Conservation (phyloP, 2,113 vertebrate genomes). For the Sclerurus mexicanus region DNA sequence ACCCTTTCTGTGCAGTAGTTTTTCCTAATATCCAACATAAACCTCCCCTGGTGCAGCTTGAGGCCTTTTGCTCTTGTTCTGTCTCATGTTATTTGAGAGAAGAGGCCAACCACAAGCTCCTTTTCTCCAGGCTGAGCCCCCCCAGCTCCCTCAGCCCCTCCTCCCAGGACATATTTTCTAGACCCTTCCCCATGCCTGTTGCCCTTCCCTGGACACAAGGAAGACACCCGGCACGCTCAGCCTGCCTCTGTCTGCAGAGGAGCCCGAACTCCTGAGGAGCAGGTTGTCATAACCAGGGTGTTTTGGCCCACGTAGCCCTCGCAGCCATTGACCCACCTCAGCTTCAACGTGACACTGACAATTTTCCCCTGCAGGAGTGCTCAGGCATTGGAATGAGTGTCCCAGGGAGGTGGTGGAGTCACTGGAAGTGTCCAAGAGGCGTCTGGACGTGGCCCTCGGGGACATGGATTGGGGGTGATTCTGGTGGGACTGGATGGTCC, state of each 20-base stretch:
- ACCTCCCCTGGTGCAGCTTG: neutral
- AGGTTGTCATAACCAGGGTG: too few relatives aligned
- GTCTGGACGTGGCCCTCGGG: neutral
- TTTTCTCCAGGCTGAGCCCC: neutral
- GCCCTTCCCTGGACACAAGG: too few relatives aligned
- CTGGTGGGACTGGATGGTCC: neutral
- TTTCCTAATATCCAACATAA: neutral
- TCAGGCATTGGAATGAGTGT: accelerated
- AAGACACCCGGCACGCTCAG: accelerated
- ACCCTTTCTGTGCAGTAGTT: neutral
- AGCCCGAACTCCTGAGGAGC: neutral
- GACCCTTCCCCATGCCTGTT: too few relatives aligned
- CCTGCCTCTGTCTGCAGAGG: neutral
- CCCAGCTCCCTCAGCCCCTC: neutral
- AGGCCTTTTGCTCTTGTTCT: neutral
- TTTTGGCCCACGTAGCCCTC: accelerated
- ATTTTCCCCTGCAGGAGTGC: too few relatives aligned
- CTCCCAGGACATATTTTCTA: too few relatives aligned
- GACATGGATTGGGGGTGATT: neutral
- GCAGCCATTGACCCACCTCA: neutral
- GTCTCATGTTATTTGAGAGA: neutral
- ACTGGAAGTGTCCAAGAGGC: neutral
- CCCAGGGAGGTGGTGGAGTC: neutral
- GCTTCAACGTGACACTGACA: accelerated
- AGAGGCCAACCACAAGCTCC: neutral